These are phyloP conservation scores for Callyntrura sp. DNA, from an alignment of 2,888 invertebrate genomes.

Conservation along the genomic window DNA sequence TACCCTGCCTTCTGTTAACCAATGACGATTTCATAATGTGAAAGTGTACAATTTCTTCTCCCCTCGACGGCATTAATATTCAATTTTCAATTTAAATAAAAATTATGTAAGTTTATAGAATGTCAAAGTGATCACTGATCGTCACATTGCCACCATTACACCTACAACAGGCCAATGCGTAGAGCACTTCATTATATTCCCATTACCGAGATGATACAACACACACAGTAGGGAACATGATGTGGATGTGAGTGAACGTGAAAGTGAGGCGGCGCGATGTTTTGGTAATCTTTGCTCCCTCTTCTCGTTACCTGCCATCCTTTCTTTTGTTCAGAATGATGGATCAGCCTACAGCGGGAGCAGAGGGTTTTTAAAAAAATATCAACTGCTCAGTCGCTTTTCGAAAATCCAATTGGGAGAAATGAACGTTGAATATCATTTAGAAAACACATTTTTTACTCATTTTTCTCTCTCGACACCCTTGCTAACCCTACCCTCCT, in stretches of 20 bases:
- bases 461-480: neutral
- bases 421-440: conserved; percentile 1
- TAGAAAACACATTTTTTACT: neutral
- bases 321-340: conserved; percentile 70
- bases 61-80: no score
- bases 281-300: conserved; percentile 41
- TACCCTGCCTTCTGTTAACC: no score
- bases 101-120: no score
- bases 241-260: no score
- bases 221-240: no score
- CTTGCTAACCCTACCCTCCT: neutral
- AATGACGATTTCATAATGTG: no score
- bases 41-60: no score
- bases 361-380: no score
- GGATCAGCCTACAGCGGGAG: conserved; percentile 51
- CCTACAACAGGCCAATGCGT: no score
- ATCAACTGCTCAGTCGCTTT: conserved; percentile 7
- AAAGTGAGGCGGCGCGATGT: conserved; percentile 6
- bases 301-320: conserved; percentile 50
- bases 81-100: no score
- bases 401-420: conserved; percentile 13
- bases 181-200: conserved; percentile 31
- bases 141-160: no score
- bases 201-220: neutral
- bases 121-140: no score